phyloP scores from a whole-genome alignment of 1,140 invertebrate genomes.

The Drosophila ohnishii region DNA sequence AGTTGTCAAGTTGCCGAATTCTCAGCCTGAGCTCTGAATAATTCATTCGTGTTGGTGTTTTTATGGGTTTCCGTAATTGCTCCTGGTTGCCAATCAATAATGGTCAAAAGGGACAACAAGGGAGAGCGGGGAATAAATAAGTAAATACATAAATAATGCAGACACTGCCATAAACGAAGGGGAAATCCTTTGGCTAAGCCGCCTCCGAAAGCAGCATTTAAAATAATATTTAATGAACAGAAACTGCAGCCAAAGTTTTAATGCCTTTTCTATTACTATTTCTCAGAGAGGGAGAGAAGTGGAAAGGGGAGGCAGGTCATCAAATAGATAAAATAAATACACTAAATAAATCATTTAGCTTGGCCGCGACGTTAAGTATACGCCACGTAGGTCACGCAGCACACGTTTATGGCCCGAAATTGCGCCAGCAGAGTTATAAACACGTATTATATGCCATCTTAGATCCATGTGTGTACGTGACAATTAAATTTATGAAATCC shows the following conservation, averaged over 20 bases:
- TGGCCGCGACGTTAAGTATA: conserved; percentile 38
- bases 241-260: neutral
- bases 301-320: neutral
- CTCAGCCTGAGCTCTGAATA: neutral
- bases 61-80: neutral
- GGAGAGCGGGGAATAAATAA: neutral
- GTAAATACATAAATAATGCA: neutral
- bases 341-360: conserved; percentile 74
- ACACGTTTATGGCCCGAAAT: conserved; percentile 61
- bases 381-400: conserved; percentile 48
- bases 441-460: conserved; percentile 62
- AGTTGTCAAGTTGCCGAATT: too few species aligned
- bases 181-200: neutral
- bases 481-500: conserved; percentile 80
- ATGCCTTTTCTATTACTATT: neutral
- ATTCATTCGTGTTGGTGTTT: neutral
- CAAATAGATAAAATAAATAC: conserved; percentile 74
- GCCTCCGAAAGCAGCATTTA: neutral
- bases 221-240: conserved; percentile 2
- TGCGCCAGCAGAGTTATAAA: conserved; percentile 64
- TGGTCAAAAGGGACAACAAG: neutral
- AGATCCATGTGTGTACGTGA: conserved; percentile 60
- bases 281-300: neutral
- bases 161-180: neutral
- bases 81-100: conserved; percentile 5